These are phyloP conservation scores for Apostichopus japonicus DNA, from an alignment of 35 echinoderm and acorn worm genomes.

Conservation along the genomic window DNA sequence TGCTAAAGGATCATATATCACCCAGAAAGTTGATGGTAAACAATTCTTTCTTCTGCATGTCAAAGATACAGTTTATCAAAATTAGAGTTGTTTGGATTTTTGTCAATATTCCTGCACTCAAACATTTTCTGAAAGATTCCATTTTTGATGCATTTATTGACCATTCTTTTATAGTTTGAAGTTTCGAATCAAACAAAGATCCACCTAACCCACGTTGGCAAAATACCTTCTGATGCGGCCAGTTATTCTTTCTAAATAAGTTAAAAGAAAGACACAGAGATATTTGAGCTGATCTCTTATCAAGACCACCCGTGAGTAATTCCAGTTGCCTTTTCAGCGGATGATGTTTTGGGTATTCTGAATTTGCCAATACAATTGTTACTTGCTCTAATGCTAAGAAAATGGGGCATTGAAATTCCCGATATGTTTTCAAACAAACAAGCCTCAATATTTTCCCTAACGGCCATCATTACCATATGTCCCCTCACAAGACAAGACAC, in stretches of 20 bases:
- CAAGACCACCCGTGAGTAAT: not conserved
- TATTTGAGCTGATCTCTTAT: no score
- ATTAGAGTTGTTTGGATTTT: not conserved
- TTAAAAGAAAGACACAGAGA: slow-evolving; percentile 54
- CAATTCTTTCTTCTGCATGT: not conserved
- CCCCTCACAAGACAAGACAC: not conserved
- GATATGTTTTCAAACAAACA: slow-evolving; percentile 29
- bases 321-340: not conserved
- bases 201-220: slow-evolving; percentile 5
- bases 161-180: slow-evolving; percentile 51
- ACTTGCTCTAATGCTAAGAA: slow-evolving; percentile 45
- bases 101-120: not conserved
- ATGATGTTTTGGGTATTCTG: not conserved
- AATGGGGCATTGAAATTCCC: slow-evolving; percentile 23
- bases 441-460: no score
- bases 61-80: not conserved
- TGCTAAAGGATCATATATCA: not conserved
- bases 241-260: not conserved
- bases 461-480: no score
- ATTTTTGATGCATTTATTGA: slow-evolving; percentile 50
- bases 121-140: slow-evolving; percentile 49
- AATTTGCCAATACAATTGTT: slow-evolving; percentile 8
- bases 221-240: slow-evolving; percentile 22
- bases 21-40: not conserved
- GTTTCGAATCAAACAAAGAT: slow-evolving; percentile 45